These are phyloP conservation scores for Microcaecilia unicolor DNA, from an alignment of 2,797 vertebrate genomes.

Conservation along the genomic window DNA sequence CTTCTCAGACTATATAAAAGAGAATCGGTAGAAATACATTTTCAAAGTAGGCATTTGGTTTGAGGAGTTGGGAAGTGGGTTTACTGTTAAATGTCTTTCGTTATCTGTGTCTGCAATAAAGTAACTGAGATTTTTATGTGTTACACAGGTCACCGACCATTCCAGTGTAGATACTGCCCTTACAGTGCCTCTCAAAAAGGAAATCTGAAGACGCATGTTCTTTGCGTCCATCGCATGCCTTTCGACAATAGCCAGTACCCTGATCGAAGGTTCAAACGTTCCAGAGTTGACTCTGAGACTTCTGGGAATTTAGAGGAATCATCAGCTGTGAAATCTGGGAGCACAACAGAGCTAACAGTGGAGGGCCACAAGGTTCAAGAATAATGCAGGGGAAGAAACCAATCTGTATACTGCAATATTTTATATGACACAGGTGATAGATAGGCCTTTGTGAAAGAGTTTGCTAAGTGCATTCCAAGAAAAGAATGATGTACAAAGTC, in stretches of 20 bases:
- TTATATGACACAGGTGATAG: constrained; percentile 7
- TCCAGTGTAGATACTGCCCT: constrained; percentile 83
- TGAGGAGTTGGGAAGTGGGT: too few relatives aligned
- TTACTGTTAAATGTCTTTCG: too few relatives aligned
- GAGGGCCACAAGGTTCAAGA: constrained; percentile 43
- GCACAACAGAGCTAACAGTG: constrained; percentile 35
- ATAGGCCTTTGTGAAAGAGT: constrained; percentile 12
- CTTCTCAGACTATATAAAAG: too few relatives aligned
- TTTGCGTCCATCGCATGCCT: constrained; percentile 90
- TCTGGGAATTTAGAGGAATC: constrained; percentile 55
- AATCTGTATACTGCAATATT: constrained; percentile 21
- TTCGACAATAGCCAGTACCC: constrained; percentile 95
- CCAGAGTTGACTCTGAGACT: constrained; percentile 60
- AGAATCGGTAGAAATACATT: too few relatives aligned
- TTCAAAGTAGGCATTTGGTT: too few relatives aligned
- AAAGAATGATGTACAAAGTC: constrained; percentile 11
- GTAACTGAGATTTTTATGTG: constrained; percentile 32
- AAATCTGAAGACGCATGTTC: constrained; percentile 89
- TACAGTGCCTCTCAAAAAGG: constrained; percentile 94
- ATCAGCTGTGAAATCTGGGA: constrained; percentile 22
- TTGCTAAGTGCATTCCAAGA: constrained; percentile 18
- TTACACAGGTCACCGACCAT: constrained; percentile 69
- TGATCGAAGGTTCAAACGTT: constrained; percentile 85
- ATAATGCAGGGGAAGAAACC: constrained; percentile 27
- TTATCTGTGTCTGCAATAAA: too few relatives aligned